phyloP scores from a whole-genome alignment of 2,113 vertebrate genomes.

The Ancistrus triradiatus region DNA sequence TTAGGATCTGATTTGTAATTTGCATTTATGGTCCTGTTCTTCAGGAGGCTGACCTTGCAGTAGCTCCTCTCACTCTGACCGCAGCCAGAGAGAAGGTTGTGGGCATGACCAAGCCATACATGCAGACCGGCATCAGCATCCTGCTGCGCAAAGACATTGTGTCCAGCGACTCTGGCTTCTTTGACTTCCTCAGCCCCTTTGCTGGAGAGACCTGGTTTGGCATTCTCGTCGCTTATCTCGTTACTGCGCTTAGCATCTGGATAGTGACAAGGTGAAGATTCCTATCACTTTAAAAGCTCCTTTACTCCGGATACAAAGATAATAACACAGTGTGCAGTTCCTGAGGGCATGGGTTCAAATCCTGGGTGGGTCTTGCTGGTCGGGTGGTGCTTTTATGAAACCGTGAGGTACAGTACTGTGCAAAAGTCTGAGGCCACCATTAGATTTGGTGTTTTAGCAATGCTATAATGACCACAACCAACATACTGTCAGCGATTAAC shows the following conservation, averaged over 20 bases:
- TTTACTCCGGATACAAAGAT: too few relatives aligned
- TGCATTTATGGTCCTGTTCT: slow-evolving; percentile 2
- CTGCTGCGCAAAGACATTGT: slow-evolving; percentile 65
- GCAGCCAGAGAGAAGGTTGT: slow-evolving; percentile 68
- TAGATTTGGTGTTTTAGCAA: too few relatives aligned
- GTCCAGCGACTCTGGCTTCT: slow-evolving; percentile 57
- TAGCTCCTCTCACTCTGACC: slow-evolving; percentile 78
- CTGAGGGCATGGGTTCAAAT: too few relatives aligned
- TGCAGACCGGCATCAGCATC: slow-evolving; percentile 81
- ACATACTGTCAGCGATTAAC: too few relatives aligned
- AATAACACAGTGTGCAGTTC: too few relatives aligned
- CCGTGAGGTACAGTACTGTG: too few relatives aligned
- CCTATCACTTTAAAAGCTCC: background rate
- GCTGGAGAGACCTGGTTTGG: slow-evolving; percentile 80
- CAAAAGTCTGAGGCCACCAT: too few relatives aligned
- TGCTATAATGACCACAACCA: too few relatives aligned
- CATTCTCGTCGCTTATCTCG: slow-evolving; percentile 73
- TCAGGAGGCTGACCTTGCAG: slow-evolving; percentile 81
- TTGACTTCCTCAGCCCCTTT: slow-evolving; percentile 80
- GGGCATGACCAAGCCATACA: slow-evolving; percentile 81
- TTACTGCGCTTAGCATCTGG: slow-evolving; percentile 78
- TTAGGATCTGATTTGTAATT: too few relatives aligned
- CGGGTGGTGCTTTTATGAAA: too few relatives aligned
- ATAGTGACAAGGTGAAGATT: slow-evolving; percentile 75
- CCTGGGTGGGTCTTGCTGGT: too few relatives aligned